These are phyloP conservation scores for Lipophrys pholis DNA, from an alignment of 2,113 vertebrate species.

Conservation along the genomic window DNA sequence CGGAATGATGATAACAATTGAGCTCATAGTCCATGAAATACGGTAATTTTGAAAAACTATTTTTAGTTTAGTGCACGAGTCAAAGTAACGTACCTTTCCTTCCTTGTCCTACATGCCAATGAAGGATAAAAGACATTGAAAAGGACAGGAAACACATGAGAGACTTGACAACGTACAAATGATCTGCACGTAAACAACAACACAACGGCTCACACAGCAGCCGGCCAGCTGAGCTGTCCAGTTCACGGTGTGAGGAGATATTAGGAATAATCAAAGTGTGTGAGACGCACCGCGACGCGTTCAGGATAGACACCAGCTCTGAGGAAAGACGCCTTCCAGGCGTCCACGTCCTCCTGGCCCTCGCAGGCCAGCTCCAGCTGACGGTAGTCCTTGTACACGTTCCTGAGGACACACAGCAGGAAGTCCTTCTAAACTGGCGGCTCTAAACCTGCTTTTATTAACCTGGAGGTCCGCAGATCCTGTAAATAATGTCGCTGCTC, in stretches of 20 bases:
- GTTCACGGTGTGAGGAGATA: too few species aligned
- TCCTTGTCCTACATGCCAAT: slow-evolving; percentile 71
- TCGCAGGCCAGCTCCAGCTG: slow-evolving; percentile 99
- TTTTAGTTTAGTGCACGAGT: background rate
- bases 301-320: slow-evolving; percentile 98
- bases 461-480: too few species aligned
- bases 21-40: too few species aligned
- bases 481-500: too few species aligned
- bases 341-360: slow-evolving; percentile 97
- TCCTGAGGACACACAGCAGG: slow-evolving; percentile 79
- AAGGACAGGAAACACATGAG: slow-evolving; percentile 52
- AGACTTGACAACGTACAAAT: slow-evolving; percentile 48
- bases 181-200: slow-evolving; percentile 23
- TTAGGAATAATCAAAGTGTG: too few species aligned
- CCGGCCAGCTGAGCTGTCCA: background rate
- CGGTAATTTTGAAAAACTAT: background rate
- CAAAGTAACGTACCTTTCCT: slow-evolving; percentile 71
- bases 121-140: slow-evolving; percentile 52
- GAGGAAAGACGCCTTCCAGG: slow-evolving; percentile 98
- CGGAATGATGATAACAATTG: too few species aligned
- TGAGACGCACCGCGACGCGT: slow-evolving; percentile 89
- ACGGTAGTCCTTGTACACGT: slow-evolving; percentile 99
- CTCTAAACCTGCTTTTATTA: too few species aligned
- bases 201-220: background rate
- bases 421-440: too few species aligned